Conservation (phyloP, 2,888 invertebrate species). For the Aspidiotus rigidus region DNA sequence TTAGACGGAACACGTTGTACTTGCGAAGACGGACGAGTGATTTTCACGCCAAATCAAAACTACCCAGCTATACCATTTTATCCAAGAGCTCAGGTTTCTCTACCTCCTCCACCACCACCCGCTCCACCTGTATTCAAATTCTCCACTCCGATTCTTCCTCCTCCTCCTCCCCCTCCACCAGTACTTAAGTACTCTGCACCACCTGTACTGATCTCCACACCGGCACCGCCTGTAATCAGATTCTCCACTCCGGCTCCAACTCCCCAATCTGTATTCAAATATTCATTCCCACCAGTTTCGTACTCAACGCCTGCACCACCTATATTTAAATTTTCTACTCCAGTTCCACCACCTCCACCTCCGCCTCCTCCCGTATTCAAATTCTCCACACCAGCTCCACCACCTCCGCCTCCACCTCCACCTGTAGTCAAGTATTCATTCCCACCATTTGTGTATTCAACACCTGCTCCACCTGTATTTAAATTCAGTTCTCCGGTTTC, state of each 20-base stretch:
- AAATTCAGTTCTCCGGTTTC: background rate
- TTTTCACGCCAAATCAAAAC: background rate
- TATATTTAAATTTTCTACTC: background rate
- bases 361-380: background rate
- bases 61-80: background rate
- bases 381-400: background rate
- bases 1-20: background rate
- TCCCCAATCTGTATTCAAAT: background rate
- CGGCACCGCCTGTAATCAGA: background rate
- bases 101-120: background rate
- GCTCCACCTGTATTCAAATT: background rate
- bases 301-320: conserved; percentile 6
- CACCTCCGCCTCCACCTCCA: background rate
- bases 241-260: conserved; percentile 6
- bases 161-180: background rate
- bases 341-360: too few species aligned
- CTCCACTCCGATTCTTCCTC: background rate
- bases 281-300: conserved; percentile 13
- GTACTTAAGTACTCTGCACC: background rate
- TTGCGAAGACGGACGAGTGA: background rate
- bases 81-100: background rate
- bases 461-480: conserved; percentile 4
- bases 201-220: background rate
- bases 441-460: conserved; percentile 1
- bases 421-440: background rate